Base-by-base conservation (phyloP, 2,888 invertebrate species). In the Lobophora halterata region DNA sequence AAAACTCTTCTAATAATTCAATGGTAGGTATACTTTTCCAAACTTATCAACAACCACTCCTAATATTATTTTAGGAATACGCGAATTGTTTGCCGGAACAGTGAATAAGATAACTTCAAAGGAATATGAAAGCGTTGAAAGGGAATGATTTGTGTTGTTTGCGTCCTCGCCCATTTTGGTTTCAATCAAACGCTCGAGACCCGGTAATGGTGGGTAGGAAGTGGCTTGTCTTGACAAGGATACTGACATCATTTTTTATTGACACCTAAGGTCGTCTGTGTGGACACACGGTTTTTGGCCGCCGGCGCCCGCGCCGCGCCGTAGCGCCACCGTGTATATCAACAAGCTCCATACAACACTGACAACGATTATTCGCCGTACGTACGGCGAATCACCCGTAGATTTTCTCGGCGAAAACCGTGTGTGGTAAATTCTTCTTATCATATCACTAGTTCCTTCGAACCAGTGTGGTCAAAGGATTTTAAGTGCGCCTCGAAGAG, bases 1-100 rank as follows among this genome's bases (percentile, higher is more conserved):
- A 31, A 40, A 31, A 19, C 10, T 18, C 9, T n/a, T 25, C 7
- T 13, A 20, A 27, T 5, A 34, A 36, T 26, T 34, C 21, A 28
- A 16, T 27, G 27, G 24, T n/a, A 31, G 14, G 31, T n/a, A 35
- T 30, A 28, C 24, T 28, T 26, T 17, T 17, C 14, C 23, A 21
- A 7, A 24, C 28, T 23, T 32, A 32, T 31, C 18, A 23, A 36
- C 24, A 12, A 13, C 19, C 9, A 21, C 19, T 28, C 28, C 30
- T 31, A 48, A 46, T 39, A 45, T 34, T 34, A 36, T 35, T 35
- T 30, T 20, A 21, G 33, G 20, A 39, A 48, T 24, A 19, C 10
- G n/a, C 14, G 32, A 41, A 39, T 42, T 35, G 21, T 44, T 44
- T 21, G 16, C 7, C 14, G 9, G 21, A 40, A 36, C 19, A 12